Base-by-base conservation (phyloP, 2,797 vertebrate species). In the Mareca strepera region DNA sequence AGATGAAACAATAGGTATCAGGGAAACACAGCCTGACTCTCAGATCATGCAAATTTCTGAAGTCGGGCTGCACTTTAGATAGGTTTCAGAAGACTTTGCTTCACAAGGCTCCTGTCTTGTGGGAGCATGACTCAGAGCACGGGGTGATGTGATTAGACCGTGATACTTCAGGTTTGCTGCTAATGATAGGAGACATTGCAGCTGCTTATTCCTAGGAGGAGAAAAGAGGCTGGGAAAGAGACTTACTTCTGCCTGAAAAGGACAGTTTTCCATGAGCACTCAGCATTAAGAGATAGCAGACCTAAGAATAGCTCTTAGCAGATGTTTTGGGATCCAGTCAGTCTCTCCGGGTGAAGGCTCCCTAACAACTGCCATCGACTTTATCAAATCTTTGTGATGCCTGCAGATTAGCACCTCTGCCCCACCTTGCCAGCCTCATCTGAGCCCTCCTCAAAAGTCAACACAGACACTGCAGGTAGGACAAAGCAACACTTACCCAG, bases 61-160 rank as follows among this genome's bases (percentile, higher is more conserved):
- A 35, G 8, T 2, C 10, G n/a, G 58, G 52, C 35, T 75, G 52
- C 44, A 35, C 1, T 0, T 21, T 29, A 26, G 35, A 44, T 29
- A 41, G 15, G 9, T 60, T 85, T 64, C 2, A 0, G 76, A 56
- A 62, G 72, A 22, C 22, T 21, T 70, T 52, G 35, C 26, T 58
- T 86, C 63, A 43, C 39, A 48, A 4, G 35, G 52, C 76, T 58
- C n/a, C 53, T 66, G 58, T 15, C 53, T 21, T 70, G 33, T 4
- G 14, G 58, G 9, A 56, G 12, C 37, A 8, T 11, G 37, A 31
- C 78, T 76, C 48, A 58, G 48, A 43, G 15, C 0, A 0, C 12
- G 43, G 8, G 0, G 0, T 55, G 82, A 16, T 2, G 5, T 0
- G 6, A 52, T 68, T 35, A 62, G 21, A 21, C 33, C 12, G 17